Evolutionary conservation across 2,888 invertebrate genomes (phyloP).

Genomic region (Drosophila quinaria): DNA sequence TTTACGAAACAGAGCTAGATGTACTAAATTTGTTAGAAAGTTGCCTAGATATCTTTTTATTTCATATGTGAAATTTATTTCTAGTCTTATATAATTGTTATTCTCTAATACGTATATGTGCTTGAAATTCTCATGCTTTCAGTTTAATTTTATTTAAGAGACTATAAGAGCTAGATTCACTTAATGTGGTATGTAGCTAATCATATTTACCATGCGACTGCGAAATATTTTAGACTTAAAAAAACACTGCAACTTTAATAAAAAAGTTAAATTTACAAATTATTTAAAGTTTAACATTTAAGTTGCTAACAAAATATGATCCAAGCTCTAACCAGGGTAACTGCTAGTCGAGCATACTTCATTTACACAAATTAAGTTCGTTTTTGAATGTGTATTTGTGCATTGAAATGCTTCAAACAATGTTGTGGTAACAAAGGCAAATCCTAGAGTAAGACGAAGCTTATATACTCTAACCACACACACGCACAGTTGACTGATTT

Average conservation of each 20-base stretch:
- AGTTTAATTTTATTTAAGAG: not conserved
- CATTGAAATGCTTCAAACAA: slow-evolving; percentile 6
- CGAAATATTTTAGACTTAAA: not conserved
- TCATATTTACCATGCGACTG: not conserved
- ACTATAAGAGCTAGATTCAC: not conserved
- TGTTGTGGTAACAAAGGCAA: slow-evolving; percentile 34
- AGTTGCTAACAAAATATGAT: too few species aligned
- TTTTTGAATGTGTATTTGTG: slow-evolving; percentile 8
- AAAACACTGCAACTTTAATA: not conserved
- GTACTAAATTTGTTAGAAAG: too few species aligned
- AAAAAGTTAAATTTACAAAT: not conserved
- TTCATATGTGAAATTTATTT: too few species aligned
- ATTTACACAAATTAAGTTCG: not conserved
- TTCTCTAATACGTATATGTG: too few species aligned
- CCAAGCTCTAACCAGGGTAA: too few species aligned
- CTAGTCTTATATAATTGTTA: too few species aligned
- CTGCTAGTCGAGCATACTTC: not conserved
- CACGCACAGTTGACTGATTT: slow-evolving; percentile 12
- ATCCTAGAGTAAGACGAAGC: slow-evolving; percentile 17
- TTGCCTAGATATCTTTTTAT: too few species aligned
- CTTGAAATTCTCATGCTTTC: too few species aligned
- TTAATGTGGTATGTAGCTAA: not conserved
- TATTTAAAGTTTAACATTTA: too few species aligned
- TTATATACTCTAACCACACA: slow-evolving; percentile 25
- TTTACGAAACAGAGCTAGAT: too few species aligned